These are phyloP conservation scores for Lophochroa leadbeateri DNA, from an alignment of 2,113 vertebrate genomes.

Conservation along the genomic window DNA sequence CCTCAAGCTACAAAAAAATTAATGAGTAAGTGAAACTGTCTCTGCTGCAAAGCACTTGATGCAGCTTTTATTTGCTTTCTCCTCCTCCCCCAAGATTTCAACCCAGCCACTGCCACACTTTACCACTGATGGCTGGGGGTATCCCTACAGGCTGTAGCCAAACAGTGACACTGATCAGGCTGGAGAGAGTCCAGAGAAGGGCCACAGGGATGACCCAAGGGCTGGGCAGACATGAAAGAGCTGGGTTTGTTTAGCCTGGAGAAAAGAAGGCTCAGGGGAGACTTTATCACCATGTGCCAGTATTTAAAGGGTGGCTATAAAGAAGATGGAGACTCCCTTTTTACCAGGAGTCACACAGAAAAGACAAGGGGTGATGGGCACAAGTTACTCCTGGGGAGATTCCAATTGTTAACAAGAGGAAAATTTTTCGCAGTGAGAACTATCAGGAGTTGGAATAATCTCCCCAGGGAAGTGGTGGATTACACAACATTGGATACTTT, in stretches of 20 bases:
- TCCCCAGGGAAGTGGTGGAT: background rate
- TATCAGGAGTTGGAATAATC: background rate
- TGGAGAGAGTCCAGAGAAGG: background rate
- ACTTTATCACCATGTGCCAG: no score
- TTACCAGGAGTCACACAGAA: background rate
- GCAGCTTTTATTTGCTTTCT: background rate
- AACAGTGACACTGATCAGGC: background rate
- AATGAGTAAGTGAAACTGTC: background rate
- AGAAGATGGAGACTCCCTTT: background rate
- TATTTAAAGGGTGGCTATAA: background rate
- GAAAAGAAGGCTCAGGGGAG: background rate
- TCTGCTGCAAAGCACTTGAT: background rate
- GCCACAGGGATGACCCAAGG: background rate
- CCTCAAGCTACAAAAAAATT: background rate
- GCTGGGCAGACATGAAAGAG: background rate
- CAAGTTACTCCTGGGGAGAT: background rate
- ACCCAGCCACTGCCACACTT: background rate
- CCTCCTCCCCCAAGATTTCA: no score
- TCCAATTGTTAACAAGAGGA: background rate
- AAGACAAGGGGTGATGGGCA: background rate
- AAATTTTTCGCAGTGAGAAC: background rate
- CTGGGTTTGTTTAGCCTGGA: background rate
- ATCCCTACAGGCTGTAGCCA: background rate
- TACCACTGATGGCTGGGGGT: accelerated
- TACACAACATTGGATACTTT: background rate